A percentile compares a stretch with the other conserved stretches of the same genome.
These are phyloP conservation scores for Sus scrofa DNA, from an alignment of 2,113 vertebrate genomes.

Conservation along the genomic window T2T-Sscrofa CM000818.6:15922001-15922500, in stretches of 20 bases:
- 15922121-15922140: too few species aligned
- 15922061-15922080: too few species aligned
- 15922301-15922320: neutral
- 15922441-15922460: conserved; percentile 2
- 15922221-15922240: too few species aligned
- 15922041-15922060: neutral
- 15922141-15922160: too few species aligned
- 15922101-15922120: too few species aligned
- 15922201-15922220: too few species aligned
- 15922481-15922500: neutral
- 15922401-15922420: neutral
- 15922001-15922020: neutral
- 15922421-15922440: conserved; percentile 27
- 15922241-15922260: too few species aligned
- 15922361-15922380: conserved; percentile 7
- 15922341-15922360: neutral
- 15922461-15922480: neutral
- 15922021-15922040: neutral
- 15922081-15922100: too few species aligned
- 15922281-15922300: too few species aligned
- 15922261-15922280: too few species aligned
- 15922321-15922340: neutral
- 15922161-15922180: too few species aligned
- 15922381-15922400: neutral
- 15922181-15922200: too few species aligned